These are phyloP conservation scores for Patella vulgata DNA, from an alignment of 1,140 invertebrate genomes.

Conservation along the genomic window DNA sequence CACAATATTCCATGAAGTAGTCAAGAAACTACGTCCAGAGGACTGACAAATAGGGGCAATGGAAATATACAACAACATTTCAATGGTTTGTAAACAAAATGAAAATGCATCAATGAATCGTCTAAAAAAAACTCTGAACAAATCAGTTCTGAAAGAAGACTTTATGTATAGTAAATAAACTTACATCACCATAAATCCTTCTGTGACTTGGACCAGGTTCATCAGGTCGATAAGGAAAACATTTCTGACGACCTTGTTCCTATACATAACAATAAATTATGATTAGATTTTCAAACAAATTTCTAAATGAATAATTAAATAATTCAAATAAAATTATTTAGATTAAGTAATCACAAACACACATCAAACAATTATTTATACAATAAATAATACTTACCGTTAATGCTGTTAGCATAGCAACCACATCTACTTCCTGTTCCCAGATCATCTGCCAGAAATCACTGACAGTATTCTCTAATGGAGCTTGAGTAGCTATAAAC, in stretches of 20 bases:
- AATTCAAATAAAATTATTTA: background rate
- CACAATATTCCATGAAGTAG: too few species aligned
- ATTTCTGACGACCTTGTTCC: slow-evolving; percentile 79
- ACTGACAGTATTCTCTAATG: slow-evolving; percentile 84
- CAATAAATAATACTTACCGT: slow-evolving; percentile 59
- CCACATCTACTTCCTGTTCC: slow-evolving; percentile 85
- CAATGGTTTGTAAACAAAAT: too few species aligned
- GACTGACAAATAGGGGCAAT: too few species aligned
- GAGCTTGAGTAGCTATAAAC: slow-evolving; percentile 95
- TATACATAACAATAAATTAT: slow-evolving; percentile 1
- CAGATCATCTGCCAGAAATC: slow-evolving; percentile 96
- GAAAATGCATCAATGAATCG: too few species aligned
- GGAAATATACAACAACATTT: too few species aligned
- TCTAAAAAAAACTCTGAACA: too few species aligned
- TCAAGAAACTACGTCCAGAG: too few species aligned
- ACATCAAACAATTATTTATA: background rate
- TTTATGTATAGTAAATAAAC: too few species aligned
- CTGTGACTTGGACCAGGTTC: slow-evolving; percentile 69
- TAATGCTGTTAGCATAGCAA: slow-evolving; percentile 94
- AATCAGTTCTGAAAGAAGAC: slow-evolving; percentile 4
- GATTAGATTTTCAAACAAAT: background rate
- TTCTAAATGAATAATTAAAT: background rate
- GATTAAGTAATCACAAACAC: background rate
- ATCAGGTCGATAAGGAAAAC: slow-evolving; percentile 90
- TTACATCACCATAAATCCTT: slow-evolving; percentile 71